Conservation (phyloP, 2,888 invertebrate species). For the Diaphora mendica region DNA sequence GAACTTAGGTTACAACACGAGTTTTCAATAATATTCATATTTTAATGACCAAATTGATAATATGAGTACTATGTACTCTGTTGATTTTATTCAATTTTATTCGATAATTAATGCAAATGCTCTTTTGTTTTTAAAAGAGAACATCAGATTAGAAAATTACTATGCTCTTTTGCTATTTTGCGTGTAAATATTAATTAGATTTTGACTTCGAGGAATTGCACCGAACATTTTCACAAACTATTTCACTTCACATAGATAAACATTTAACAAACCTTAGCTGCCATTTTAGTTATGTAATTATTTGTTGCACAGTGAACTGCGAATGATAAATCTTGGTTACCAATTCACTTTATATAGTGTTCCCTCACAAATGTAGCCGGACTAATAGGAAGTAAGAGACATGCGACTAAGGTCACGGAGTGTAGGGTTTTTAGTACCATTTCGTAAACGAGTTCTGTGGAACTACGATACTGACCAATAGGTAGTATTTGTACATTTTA, state of each 20-base stretch:
- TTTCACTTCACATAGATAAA: conserved; percentile 16
- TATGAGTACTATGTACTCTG: too few species aligned
- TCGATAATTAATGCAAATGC: too few species aligned
- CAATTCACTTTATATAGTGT: conserved; percentile 72
- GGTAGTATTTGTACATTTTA: neutral
- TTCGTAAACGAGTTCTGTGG: conserved; percentile 75
- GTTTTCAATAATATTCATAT: too few species aligned
- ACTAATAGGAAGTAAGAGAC: conserved; percentile 82
- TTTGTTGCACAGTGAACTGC: conserved; percentile 79
- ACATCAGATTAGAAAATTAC: too few species aligned
- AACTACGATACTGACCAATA: conserved; percentile 59
- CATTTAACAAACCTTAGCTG: conserved; percentile 66
- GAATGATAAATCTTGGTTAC: conserved; percentile 76
- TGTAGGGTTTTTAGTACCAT: conserved; percentile 73
- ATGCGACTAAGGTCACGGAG: conserved; percentile 74
- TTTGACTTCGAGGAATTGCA: neutral
- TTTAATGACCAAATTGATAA: too few species aligned
- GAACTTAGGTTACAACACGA: too few species aligned
- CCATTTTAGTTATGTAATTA: conserved; percentile 79
- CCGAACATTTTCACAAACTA: conserved; percentile 2
- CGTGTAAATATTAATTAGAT: too few species aligned
- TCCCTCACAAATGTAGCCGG: conserved; percentile 71
- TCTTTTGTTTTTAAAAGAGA: too few species aligned
- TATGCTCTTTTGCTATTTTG: too few species aligned
- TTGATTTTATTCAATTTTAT: too few species aligned